These are phyloP conservation scores for Nemotelus nigrinus DNA, from an alignment of 2,888 invertebrate species.

Conservation along the genomic window DNA sequence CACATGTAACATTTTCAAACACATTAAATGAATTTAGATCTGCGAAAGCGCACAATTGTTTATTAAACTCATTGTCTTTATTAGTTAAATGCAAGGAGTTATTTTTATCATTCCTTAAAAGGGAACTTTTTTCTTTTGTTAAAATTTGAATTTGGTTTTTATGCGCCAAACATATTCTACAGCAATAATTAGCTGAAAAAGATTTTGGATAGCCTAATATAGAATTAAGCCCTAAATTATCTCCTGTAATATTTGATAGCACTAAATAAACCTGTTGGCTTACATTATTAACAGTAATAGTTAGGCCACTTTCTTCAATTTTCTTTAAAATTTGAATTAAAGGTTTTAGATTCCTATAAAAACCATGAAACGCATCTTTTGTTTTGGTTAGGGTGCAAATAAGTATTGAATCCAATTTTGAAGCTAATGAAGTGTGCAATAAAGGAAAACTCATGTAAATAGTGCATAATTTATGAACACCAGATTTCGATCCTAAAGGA, in stretches of 20 bases:
- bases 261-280: constrained; percentile 32
- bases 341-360: constrained; percentile 15
- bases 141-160: neutral
- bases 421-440: constrained; percentile 31
- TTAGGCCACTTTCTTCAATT: constrained; percentile 43
- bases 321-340: constrained; percentile 27
- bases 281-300: neutral
- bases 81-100: neutral
- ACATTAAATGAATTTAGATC: neutral
- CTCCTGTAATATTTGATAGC: constrained; percentile 45
- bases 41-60: neutral
- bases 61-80: neutral
- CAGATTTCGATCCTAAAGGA: constrained; percentile 43
- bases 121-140: neutral
- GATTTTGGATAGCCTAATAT: constrained; percentile 50
- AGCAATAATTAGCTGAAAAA: neutral
- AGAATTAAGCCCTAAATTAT: constrained; percentile 52
- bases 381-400: constrained; percentile 37
- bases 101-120: neutral
- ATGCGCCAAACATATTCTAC: neutral
- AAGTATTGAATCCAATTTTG: constrained; percentile 46
- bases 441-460: constrained; percentile 43
- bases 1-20: constrained; percentile 5
- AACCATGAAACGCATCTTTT: constrained; percentile 9
- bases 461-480: constrained; percentile 40